Evolutionary conservation across 2,888 invertebrate species (phyloP), one percentile per base, ranked within the genome.

Genomic region (Caenorhabditis drosophilae): DNA sequence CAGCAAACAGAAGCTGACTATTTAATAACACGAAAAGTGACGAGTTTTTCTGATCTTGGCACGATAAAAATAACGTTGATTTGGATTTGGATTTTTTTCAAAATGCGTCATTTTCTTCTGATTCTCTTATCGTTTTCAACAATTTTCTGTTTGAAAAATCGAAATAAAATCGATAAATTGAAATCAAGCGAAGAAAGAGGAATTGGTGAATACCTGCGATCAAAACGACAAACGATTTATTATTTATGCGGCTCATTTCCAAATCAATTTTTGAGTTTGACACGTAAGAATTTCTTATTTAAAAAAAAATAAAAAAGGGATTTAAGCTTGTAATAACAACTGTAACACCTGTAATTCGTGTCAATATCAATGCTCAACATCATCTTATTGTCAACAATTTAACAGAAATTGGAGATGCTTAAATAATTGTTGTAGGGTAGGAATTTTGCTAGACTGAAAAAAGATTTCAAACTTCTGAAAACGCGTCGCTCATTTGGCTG

Each of bases 171-270:
- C n/a, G n/a, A n/a, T n/a, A n/a, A n/a, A n/a, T n/a, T n/a, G n/a
- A n/a, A n/a, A n/a, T n/a, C n/a, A n/a, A n/a, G 31, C 31, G 7
- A 31, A 31, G 12, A 12, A 9, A 31, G 7, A 31, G 31, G 12
- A 12, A 31, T 31, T 12, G 31, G 31, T 9, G 31, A 31, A 31
- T n/a, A n/a, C n/a, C n/a, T n/a, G n/a, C 31, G 61, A 47, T 15
- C 16, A 15, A 61, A 61, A 31, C 55, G 61, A 47, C 61, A 61
- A 41, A 20, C 34, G 31, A 40, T 59, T 46, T 70, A 67, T 27
- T 71, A 71, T 36, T 40, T 71, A 6, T 71, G 71, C 34, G 71
- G 71, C 31, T 66, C 38, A 27, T 61, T 58, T 18, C 64, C 64
- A n/a, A 71, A 71, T 44, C 67, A 71, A 48, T 68, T 61, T 38